Conservation (phyloP, 2,797 vertebrate species). For the Pseudomugil tenellus region DNA sequence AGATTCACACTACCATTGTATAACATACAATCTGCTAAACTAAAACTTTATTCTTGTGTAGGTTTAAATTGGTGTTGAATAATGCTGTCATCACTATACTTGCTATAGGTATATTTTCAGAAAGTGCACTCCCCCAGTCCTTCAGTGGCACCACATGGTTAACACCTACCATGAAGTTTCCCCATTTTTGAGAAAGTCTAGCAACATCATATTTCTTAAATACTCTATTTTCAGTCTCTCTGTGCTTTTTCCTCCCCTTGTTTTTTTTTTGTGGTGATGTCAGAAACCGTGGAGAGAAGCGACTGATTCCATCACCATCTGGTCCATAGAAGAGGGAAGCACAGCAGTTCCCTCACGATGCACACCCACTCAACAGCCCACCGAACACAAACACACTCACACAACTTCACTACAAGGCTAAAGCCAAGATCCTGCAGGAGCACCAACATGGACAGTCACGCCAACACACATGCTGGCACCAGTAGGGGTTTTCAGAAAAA, state of each 20-base stretch:
- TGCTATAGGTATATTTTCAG: too few species aligned
- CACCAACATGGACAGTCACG: constrained; percentile 48
- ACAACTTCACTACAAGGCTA: constrained; percentile 42
- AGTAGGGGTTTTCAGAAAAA: constrained; percentile 60
- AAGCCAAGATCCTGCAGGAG: constrained; percentile 57
- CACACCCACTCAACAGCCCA: constrained; percentile 59
- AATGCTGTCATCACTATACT: too few species aligned
- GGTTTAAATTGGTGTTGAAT: too few species aligned
- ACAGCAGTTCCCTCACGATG: constrained; percentile 58
- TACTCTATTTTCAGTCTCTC: not conserved
- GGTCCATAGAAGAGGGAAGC: constrained; percentile 65
- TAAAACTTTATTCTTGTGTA: too few species aligned
- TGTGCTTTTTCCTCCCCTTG: constrained; percentile 1
- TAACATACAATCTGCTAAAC: too few species aligned
- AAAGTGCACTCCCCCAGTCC: too few species aligned
- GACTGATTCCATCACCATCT: constrained; percentile 66
- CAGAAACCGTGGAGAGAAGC: constrained; percentile 57
- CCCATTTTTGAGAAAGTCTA: not conserved
- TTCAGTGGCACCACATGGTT: too few species aligned
- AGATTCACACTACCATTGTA: too few species aligned
- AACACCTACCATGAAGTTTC: too few species aligned
- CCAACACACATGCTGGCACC: constrained; percentile 61
- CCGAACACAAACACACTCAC: constrained; percentile 34
- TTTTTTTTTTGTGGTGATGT: constrained; percentile 54
- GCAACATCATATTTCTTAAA: not conserved